phyloP scores from a whole-genome alignment of 2,888 invertebrate species.

The Spodoptera littoralis region DNA sequence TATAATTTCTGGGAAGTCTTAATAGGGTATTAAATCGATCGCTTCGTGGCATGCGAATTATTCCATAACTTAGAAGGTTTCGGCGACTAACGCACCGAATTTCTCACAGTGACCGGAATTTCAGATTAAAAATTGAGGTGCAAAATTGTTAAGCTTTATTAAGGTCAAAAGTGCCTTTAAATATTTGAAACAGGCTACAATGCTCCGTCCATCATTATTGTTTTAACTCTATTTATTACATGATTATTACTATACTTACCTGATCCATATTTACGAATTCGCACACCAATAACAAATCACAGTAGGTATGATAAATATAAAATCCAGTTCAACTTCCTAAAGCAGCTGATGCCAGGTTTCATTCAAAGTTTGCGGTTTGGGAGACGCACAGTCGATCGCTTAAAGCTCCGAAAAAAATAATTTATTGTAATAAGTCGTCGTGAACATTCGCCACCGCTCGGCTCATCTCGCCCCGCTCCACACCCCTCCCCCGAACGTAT shows the following conservation, averaged over 20 bases:
- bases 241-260: no score
- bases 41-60: conserved; percentile 66
- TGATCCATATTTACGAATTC: neutral
- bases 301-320: conserved; percentile 32
- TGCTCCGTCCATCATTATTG: neutral
- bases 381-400: conserved; percentile 79
- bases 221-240: neutral
- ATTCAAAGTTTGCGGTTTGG: conserved; percentile 79
- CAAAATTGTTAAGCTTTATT: conserved; percentile 20
- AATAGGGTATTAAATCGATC: conserved; percentile 64
- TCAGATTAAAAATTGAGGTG: conserved; percentile 42
- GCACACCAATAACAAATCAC: conserved; percentile 6
- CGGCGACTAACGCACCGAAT: conserved; percentile 50
- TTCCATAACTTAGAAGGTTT: conserved; percentile 70
- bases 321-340: conserved; percentile 44
- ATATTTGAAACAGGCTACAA: neutral
- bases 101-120: conserved; percentile 63
- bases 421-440: conserved; percentile 88
- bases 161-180: neutral
- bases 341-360: conserved; percentile 76
- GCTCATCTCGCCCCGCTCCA: conserved; percentile 80
- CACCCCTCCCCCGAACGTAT: conserved; percentile 76
- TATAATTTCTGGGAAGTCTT: conserved; percentile 64
- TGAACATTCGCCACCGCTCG: conserved; percentile 87
- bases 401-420: conserved; percentile 85